Conservation (phyloP, 1,140 invertebrate species). For the Listronotus oregonensis region DNA sequence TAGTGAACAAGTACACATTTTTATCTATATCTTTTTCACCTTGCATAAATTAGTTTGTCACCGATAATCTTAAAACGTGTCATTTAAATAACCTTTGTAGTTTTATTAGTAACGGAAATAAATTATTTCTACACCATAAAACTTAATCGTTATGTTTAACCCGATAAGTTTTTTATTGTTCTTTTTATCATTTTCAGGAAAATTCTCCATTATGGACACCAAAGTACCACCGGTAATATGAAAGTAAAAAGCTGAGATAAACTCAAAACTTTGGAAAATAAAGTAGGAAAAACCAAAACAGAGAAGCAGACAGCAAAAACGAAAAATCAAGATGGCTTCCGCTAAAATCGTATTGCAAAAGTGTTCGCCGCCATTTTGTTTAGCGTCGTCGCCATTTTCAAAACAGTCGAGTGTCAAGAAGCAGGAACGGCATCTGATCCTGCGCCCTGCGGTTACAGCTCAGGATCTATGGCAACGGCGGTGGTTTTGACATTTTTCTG, state of each 20-base stretch:
- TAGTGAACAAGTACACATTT: too few species aligned
- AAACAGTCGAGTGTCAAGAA: background rate
- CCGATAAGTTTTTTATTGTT: background rate
- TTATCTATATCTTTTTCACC: too few species aligned
- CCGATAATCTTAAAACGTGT: too few species aligned
- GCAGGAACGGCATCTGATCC: background rate
- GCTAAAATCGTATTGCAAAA: background rate
- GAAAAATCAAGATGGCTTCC: background rate
- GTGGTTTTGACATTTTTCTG: slow-evolving; percentile 44
- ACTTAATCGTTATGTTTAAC: too few species aligned
- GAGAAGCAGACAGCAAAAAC: background rate
- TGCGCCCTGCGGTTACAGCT: slow-evolving; percentile 35
- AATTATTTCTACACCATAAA: too few species aligned
- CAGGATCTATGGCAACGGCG: slow-evolving; percentile 42
- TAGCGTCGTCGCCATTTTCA: too few species aligned
- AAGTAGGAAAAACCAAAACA: too few species aligned
- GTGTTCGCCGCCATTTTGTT: background rate
- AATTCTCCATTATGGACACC: background rate
- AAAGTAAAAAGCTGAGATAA: too few species aligned
- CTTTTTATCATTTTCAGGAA: slow-evolving; percentile 1
- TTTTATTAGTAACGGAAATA: too few species aligned
- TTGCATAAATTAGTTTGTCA: too few species aligned
- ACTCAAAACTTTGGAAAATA: too few species aligned
- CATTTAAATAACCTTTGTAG: too few species aligned
- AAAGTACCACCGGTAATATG: background rate